Evolutionary conservation across 2,113 vertebrate species (phyloP).

Genomic region (Bubo bubo): DNA sequence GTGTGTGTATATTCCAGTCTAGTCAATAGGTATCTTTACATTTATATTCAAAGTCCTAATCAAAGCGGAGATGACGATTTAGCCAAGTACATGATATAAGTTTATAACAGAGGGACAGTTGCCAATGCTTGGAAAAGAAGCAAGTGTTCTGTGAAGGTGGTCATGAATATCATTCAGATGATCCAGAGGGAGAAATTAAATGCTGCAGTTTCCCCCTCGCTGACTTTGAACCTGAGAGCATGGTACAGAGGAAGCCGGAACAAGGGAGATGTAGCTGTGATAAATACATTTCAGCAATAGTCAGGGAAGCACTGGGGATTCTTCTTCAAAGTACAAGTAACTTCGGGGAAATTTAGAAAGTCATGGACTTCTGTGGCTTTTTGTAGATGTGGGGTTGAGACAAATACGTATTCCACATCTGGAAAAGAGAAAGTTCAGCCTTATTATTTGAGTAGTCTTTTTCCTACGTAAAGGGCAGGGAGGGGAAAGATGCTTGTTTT

Average conservation of each 20-base stretch:
- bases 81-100: neutral
- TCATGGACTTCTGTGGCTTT: neutral
- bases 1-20: neutral
- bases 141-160: neutral
- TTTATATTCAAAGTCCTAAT: neutral
- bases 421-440: neutral
- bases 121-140: neutral
- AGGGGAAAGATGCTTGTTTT: neutral
- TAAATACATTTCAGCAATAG: neutral
- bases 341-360: neutral
- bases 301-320: neutral
- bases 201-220: neutral
- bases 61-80: neutral
- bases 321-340: neutral
- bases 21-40: neutral
- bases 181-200: neutral
- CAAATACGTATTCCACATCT: fast-evolving
- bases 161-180: neutral
- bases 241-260: neutral
- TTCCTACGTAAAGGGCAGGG: neutral
- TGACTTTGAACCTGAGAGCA: neutral
- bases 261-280: neutral
- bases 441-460: neutral
- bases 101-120: neutral
- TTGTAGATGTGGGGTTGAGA: neutral